Conservation (phyloP, 2,888 invertebrate genomes). For the Cheilosia variabilis region DNA sequence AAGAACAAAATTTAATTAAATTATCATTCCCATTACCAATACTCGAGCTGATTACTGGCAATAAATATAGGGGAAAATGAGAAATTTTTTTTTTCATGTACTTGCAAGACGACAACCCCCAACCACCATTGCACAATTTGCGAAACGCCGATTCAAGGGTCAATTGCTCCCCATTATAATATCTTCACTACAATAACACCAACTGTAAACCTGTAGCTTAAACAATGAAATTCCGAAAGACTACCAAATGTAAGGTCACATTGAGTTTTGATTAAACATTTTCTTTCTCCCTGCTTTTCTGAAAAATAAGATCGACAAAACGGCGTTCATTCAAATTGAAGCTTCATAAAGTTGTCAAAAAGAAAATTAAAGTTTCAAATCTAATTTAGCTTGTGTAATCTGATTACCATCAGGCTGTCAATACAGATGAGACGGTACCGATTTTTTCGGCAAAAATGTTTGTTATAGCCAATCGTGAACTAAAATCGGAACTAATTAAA, state of each 20-base stretch:
- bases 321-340: neutral
- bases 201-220: neutral
- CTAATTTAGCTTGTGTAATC: constrained; percentile 23
- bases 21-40: neutral
- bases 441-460: neutral
- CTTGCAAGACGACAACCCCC: neutral
- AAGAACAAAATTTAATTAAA: neutral
- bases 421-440: neutral
- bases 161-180: constrained; percentile 14
- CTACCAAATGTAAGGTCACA: constrained; percentile 19
- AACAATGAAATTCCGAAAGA: neutral
- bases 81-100: constrained; percentile 8
- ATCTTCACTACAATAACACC: neutral
- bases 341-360: neutral
- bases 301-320: neutral
- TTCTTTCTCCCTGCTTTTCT: too few species aligned
- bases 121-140: too few species aligned
- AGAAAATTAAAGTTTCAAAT: constrained; percentile 7
- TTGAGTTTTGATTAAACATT: constrained; percentile 23
- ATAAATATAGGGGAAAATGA: neutral
- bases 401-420: constrained; percentile 23
- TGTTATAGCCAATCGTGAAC: constrained; percentile 6
- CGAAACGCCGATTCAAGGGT: neutral
- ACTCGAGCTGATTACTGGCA: neutral
- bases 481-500: constrained; percentile 19